Evolutionary conservation across 1,140 invertebrate species (phyloP), one percentile per base, ranked within the genome.

Genomic region (Drosophila orena): DNA sequence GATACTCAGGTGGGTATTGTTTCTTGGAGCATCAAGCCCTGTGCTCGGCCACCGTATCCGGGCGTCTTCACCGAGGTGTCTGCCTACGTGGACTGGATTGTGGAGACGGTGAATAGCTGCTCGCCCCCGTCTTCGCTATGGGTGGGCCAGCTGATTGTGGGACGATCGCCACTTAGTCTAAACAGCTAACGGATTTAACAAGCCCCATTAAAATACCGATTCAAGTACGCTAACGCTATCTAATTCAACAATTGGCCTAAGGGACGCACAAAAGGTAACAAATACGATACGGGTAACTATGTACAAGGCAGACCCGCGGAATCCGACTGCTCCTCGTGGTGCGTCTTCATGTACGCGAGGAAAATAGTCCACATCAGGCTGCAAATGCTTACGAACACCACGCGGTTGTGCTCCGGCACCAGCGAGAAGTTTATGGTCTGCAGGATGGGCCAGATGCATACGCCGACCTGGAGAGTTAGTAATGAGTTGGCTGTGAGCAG

Each of bases 351-450:
- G 78, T 97, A 97, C 0, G 97, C 96, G 53, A 98, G 93, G 91
- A 97, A 97, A 76, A 95, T 95, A 22, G 96, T 97, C 97, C 97
- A 98, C 64, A 97, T 91, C 52, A 97, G 94, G 93, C 96, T 97
- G 86, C 96, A 97, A 14, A 95, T 90, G 86, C 96, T 97, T 22
- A 97, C 96, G 86, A 97, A 97, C n/a, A 96, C 94, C 12, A 97
- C 96, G 69, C 97, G 94, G 92, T 98, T 97, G 77, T 94, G 94
- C 89, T 97, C 96, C 27, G 95, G 94, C 55, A 98, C 93, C 35
- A 96, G 93, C 11, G 95, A 94, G 80, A 97, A 97, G 84, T 98
- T 98, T 3, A 97, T 93, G 24, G 97, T 96, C 92, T 97, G 97
- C 34, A 97, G 90, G 54, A 96, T 81, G 37, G 97, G 97, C 97